Evolutionary conservation across 2,888 invertebrate genomes (phyloP), one percentile per base, ranked within the genome.

Genomic region (Perizoma affinitatum): DNA sequence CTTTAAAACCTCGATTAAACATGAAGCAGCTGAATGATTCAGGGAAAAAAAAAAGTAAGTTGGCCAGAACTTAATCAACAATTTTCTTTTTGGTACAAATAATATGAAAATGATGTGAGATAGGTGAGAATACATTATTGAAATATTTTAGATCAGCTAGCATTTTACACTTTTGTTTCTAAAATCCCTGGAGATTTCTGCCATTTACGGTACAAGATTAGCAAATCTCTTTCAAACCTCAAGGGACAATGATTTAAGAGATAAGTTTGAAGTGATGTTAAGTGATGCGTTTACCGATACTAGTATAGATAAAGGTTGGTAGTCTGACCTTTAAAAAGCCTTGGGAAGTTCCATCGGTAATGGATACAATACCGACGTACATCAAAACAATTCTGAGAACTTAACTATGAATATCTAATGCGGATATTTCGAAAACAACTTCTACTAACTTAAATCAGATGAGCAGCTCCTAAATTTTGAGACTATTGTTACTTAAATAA

Each of bases 1-100:
- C 54, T 52, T 65, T 68, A 66, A 71, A 66, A 62, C 57, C 60
- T 65, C 65, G 61, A 72, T 75, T 73, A 61, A 53, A 70, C 55
- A 65, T 62, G 58, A 64, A 44, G 63, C 43, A 8, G 51, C 38
- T 38, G 60, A 66, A 65, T 59, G 53, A 36, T 67, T 68, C 46
- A 49, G 57, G 58, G 54, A 58, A 66, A 64, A 69, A 67, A 70
- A 63, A 51, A 41, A 61, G 59, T 22, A 22, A 54, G 51, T 58
- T 9, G 34, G 41, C 36, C 10, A 7, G 38, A 22, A 22, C 22
- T 22, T 22, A 22, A 22, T 22, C 22, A 22, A 22, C 22, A 22
- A 22, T 22, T 3, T 2, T 22, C 22, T 22, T 22, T 22, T 22
- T 3, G 22, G 22, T 22, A 22, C 22, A 22, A 22, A 22, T 22